These are phyloP conservation scores for Leptobrachium ailaonicum DNA, from an alignment of 2,113 vertebrate species.

Conservation along the genomic window DNA sequence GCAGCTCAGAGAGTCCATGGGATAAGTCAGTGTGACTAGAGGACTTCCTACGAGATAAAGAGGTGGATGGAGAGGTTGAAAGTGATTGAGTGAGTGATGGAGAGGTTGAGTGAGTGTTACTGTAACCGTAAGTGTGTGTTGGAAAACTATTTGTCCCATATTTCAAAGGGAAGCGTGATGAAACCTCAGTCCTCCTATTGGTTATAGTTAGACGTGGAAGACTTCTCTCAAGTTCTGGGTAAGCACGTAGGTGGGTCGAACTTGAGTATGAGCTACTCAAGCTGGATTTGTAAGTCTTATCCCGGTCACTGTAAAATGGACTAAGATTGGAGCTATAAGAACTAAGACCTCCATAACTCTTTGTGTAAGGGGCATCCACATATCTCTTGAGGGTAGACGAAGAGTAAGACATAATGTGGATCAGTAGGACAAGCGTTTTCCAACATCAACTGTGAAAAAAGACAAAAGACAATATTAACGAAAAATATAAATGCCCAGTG, in stretches of 20 bases:
- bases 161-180: slow-evolving; percentile 25
- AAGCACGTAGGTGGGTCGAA: slow-evolving; percentile 14
- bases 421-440: neutral
- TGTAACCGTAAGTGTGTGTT: slow-evolving; percentile 18
- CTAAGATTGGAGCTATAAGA: slow-evolving; percentile 25
- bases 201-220: slow-evolving; percentile 26
- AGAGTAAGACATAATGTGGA: slow-evolving; percentile 26
- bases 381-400: slow-evolving; percentile 40
- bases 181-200: slow-evolving; percentile 27
- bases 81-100: too few species aligned
- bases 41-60: slow-evolving; percentile 36
- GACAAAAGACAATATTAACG: neutral
- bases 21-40: slow-evolving; percentile 38
- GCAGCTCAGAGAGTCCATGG: slow-evolving; percentile 35
- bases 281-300: slow-evolving; percentile 25
- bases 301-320: slow-evolving; percentile 29
- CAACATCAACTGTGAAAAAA: slow-evolving; percentile 11
- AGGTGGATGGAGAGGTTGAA: slow-evolving; percentile 14
- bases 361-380: slow-evolving; percentile 24
- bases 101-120: slow-evolving; percentile 14
- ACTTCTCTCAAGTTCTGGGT: slow-evolving; percentile 24
- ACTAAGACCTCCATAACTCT: slow-evolving; percentile 11
- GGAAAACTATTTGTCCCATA: slow-evolving; percentile 17
- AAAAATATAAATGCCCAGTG: too few species aligned
- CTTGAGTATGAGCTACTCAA: slow-evolving; percentile 9